These are phyloP conservation scores for Callitettix versicolor DNA, from an alignment of 1,140 invertebrate species.

Conservation along the genomic window DNA sequence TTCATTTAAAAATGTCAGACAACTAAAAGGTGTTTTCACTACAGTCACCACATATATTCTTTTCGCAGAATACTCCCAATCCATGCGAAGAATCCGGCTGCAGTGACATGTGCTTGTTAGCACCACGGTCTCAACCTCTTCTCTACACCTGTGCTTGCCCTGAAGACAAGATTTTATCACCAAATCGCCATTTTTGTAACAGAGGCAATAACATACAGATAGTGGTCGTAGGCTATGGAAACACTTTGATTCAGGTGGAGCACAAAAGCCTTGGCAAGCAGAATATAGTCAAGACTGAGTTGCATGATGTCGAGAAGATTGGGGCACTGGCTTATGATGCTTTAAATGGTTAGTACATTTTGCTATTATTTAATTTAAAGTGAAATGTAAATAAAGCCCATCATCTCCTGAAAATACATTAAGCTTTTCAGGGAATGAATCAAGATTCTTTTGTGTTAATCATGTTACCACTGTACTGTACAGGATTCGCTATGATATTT, in stretches of 20 bases:
- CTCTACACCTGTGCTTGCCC: conserved; percentile 66
- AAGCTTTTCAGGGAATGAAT: too few relatives aligned
- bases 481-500: too few relatives aligned
- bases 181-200: conserved; percentile 40
- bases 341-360: conserved; percentile 29
- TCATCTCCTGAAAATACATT: too few relatives aligned
- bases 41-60: too few relatives aligned
- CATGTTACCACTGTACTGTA: too few relatives aligned
- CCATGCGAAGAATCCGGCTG: conserved; percentile 58
- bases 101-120: conserved; percentile 70
- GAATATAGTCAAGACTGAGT: conserved; percentile 21
- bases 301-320: conserved; percentile 20
- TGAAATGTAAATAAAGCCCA: too few relatives aligned
- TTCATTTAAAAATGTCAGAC: too few relatives aligned
- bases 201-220: background rate
- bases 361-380: too few relatives aligned
- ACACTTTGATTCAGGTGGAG: conserved; percentile 31
- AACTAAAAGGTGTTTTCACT: too few relatives aligned
- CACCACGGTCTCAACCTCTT: conserved; percentile 32
- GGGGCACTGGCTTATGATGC: conserved; percentile 30
- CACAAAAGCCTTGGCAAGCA: conserved; percentile 33
- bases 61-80: conserved; percentile 37
- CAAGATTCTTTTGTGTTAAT: too few relatives aligned
- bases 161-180: conserved; percentile 46
- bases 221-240: conserved; percentile 27